Base-by-base conservation (phyloP, 1,140 invertebrate species). In the Oryctes rhinoceros region DNA sequence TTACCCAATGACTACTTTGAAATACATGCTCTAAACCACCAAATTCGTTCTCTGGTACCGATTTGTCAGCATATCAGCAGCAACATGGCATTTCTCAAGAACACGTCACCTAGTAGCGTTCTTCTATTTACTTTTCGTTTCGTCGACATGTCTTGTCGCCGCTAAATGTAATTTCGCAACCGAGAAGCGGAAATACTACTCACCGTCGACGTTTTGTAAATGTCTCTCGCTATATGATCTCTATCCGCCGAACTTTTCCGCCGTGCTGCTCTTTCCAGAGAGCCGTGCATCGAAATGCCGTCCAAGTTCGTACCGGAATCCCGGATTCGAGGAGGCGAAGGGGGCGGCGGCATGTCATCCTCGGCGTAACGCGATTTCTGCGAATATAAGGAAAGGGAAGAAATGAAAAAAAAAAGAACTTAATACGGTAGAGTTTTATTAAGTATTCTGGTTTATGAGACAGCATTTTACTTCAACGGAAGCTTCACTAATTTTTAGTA, bases 311-410 rank as follows among this genome's bases (percentile, higher is more conserved):
- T 65, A 7, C 75, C 78, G 10, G 82, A 81, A 74, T 85, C 85
- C 3, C 90, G 89, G 35, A 89, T 82, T 62, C 87, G 84, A 1
- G 89, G 89, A 47, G 90, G 90, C n/a, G 90, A 90, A 15, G 89
- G 80, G 30, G 85, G 90, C 37, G 90, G 90, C 1, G 90, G 89
- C 79, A 90, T 90, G 79, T 91, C 86, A 78, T 91, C 89, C 81
- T 91, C 90, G 78, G 84, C 86, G 82, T 90, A 91, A 62, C 90
- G 88, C 37, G 90, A 89, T 85, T 92, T 91, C 91, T 92, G 88
- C 3, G 89, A 89, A 65, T 81, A 81, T 83, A 48, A 78, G n/a
- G 18, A 13, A 24, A 24, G 35, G 65, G 7, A 10, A 18, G 18
- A 59, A 59, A 59, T 35, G 24, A 37, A 11, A 71, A 7, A 37